Evolutionary conservation across 2,888 invertebrate genomes (phyloP).

Genomic region (Chloroclystis v-ata): DNA sequence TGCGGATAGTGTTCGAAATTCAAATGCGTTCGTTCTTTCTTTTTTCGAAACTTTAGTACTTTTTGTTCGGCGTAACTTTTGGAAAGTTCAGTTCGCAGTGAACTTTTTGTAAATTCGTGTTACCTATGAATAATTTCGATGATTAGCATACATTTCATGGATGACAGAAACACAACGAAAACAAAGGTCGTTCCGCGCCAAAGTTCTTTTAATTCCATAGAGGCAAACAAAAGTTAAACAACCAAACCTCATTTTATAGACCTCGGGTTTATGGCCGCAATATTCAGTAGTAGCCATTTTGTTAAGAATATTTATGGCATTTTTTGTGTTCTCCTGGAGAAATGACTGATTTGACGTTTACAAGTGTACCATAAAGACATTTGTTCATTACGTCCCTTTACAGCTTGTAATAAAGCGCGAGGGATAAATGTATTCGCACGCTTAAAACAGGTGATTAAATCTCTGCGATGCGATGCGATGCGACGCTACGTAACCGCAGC

Average conservation of each 20-base stretch:
- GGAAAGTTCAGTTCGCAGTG: conserved; percentile 8
- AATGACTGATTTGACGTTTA: conserved; percentile 72
- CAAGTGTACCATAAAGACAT: conserved; percentile 71
- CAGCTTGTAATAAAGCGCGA: conserved; percentile 52
- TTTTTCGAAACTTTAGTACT: conserved; percentile 11
- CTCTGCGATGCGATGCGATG: conserved; percentile 25
- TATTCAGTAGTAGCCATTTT: conserved; percentile 75
- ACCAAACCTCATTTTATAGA: conserved; percentile 71
- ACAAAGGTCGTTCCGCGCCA: conserved; percentile 61
- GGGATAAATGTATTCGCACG: conserved; percentile 62
- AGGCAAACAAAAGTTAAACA: conserved; percentile 67
- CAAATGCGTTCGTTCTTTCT: conserved; percentile 22
- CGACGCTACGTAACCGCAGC: conserved; percentile 34
- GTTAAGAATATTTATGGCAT: conserved; percentile 73
- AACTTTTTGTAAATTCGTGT: conserved; percentile 54
- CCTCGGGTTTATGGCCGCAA: conserved; percentile 65
- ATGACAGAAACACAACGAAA: conserved; percentile 47
- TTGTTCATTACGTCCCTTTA: conserved; percentile 69
- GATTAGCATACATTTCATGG: conserved; percentile 69
- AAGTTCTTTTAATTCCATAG: conserved; percentile 66
- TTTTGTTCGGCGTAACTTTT: background rate
- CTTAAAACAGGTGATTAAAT: conserved; percentile 51
- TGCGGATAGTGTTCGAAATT: conserved; percentile 32
- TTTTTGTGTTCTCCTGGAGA: conserved; percentile 61
- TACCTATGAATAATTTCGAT: conserved; percentile 67